phyloP scores from a whole-genome alignment of 2,113 vertebrate species.

The Sylvilagus bachmani region DNA sequence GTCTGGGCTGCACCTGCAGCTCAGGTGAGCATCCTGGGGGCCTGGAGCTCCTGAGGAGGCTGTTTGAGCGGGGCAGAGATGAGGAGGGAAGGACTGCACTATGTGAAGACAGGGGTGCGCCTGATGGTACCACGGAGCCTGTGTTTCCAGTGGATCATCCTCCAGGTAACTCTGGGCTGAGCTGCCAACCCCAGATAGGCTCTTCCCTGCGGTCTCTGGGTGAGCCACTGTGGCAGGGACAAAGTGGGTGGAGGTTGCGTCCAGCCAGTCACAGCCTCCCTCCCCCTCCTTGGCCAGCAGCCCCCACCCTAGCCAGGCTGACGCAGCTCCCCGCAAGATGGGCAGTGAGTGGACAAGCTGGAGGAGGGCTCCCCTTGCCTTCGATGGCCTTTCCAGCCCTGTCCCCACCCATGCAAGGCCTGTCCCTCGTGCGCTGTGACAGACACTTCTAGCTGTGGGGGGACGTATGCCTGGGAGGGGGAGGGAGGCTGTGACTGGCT shows the following conservation, averaged over 20 bases:
- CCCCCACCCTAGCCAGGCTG: background rate
- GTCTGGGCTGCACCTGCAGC: background rate
- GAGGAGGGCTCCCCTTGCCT: background rate
- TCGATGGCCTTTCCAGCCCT: rapidly evolving
- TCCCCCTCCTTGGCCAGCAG: background rate
- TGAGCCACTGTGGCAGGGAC: background rate
- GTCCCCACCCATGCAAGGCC: background rate
- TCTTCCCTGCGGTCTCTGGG: background rate
- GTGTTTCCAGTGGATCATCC: rapidly evolving
- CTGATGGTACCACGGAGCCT: rapidly evolving
- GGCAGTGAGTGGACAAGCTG: background rate
- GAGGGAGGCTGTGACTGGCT: background rate
- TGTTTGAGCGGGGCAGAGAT: background rate
- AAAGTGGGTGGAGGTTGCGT: background rate
- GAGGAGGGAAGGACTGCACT: background rate
- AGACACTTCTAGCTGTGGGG: background rate
- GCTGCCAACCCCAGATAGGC: background rate
- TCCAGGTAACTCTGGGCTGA: background rate
- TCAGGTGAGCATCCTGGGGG: background rate
- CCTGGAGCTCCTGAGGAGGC: background rate
- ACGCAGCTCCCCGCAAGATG: rapidly evolving
- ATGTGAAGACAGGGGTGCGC: background rate
- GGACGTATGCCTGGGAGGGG: background rate
- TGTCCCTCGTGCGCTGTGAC: background rate
- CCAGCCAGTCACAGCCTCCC: no score